Conservation (phyloP, 2,113 vertebrate genomes). For the Ia io region DNA sequence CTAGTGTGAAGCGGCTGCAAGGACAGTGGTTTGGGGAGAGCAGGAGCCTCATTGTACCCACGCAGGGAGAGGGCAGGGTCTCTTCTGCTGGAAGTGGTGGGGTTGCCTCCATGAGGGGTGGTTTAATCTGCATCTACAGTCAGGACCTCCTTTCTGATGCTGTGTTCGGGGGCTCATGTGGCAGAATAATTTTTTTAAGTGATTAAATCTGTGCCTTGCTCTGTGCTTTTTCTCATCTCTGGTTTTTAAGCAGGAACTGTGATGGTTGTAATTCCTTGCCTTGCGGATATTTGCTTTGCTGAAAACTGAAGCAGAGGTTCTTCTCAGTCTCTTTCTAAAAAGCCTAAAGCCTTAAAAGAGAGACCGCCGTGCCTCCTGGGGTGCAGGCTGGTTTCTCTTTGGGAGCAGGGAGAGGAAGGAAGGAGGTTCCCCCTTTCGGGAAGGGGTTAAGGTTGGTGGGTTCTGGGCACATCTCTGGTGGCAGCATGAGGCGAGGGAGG, state of each 20-base stretch:
- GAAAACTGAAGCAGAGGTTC: slow-evolving; percentile 10
- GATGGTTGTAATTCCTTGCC: background rate
- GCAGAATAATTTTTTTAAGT: background rate
- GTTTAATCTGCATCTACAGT: background rate
- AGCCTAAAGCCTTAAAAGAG: background rate
- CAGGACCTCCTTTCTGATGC: background rate
- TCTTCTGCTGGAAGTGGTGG: background rate
- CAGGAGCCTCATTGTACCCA: background rate
- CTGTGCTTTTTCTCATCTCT: background rate
- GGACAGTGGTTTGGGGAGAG: background rate
- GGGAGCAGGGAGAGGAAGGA: background rate
- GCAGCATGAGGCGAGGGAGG: background rate
- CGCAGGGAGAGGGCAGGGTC: background rate
- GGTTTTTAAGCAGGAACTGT: background rate
- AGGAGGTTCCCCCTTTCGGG: background rate
- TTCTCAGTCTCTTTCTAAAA: background rate
- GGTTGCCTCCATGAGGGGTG: background rate
- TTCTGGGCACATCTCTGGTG: background rate
- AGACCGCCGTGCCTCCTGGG: background rate
- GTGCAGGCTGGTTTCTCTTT: background rate
- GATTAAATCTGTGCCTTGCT: background rate
- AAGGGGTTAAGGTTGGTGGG: background rate
- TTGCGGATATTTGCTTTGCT: background rate
- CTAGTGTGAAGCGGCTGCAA: background rate
- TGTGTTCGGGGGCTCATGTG: background rate